Percentiles rank a stretch among this genome's conserved stretches.
phyloP scores from a whole-genome alignment of 2,797 vertebrate genomes.

The Sebastiscus albofasciatus region DNA sequence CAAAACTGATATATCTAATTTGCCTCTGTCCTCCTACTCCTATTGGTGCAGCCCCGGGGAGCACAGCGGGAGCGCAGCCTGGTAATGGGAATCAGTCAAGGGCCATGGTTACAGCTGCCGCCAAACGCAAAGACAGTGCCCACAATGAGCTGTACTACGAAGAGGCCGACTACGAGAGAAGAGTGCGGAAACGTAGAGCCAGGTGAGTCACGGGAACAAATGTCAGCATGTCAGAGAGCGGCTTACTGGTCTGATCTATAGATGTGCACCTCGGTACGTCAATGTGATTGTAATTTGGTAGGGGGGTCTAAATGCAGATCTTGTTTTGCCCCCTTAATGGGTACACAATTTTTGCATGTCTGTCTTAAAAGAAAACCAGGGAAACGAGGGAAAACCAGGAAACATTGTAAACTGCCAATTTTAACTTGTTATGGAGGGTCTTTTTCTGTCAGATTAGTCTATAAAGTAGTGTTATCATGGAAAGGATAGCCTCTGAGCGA shows the following conservation, averaged over 20 bases:
- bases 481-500: too few relatives aligned
- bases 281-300: background rate
- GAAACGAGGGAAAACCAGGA: background rate
- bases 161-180: conserved; percentile 93
- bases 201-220: conserved; percentile 79
- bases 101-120: conserved; percentile 88
- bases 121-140: conserved; percentile 90
- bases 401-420: background rate
- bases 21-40: conserved; percentile 37
- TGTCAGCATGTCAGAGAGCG: background rate
- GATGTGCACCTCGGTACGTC: background rate
- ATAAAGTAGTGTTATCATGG: too few relatives aligned
- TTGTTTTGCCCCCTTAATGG: background rate
- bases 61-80: conserved; percentile 79
- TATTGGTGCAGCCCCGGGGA: conserved; percentile 86
- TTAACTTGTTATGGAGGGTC: background rate
- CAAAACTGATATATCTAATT: conserved; percentile 41
- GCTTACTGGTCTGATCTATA: background rate
- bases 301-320: background rate
- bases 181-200: conserved; percentile 92
- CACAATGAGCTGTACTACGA: conserved; percentile 98
- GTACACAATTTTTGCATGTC: background rate
- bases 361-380: background rate
- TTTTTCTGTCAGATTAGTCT: background rate
- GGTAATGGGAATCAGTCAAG: conserved; percentile 88